Conservation (phyloP, 2,113 vertebrate species). For the Vicugna pacos region DNA sequence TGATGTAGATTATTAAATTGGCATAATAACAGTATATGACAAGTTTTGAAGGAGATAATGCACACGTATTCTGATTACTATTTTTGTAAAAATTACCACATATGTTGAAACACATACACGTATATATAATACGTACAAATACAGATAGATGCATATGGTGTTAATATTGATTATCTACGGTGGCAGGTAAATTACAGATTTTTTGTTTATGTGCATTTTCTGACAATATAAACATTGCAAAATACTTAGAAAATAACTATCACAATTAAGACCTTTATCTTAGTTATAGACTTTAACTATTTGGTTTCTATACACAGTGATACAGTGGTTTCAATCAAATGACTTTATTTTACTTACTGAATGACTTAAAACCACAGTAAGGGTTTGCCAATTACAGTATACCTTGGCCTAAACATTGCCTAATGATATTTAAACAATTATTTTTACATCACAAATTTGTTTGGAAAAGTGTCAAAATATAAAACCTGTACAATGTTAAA, state of each 20-base stretch:
- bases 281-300: neutral
- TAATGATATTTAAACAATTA: neutral
- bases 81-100: neutral
- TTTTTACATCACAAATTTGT: neutral
- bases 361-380: neutral
- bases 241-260: conserved; percentile 15
- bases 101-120: neutral
- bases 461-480: conserved; percentile 24
- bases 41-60: conserved; percentile 6
- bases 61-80: neutral
- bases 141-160: neutral
- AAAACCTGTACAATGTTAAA: neutral
- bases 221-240: neutral
- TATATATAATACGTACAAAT: neutral
- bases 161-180: neutral
- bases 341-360: conserved; percentile 9
- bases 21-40: neutral
- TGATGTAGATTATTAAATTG: neutral
- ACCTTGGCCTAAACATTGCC: neutral
- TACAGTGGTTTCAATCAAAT: neutral
- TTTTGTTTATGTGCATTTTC: conserved; percentile 1
- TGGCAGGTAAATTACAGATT: neutral
- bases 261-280: neutral
- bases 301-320: neutral
- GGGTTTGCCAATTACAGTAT: neutral